These are phyloP conservation scores for Poecilia picta DNA, from an alignment of 2,797 vertebrate species.

Conservation along the genomic window DNA sequence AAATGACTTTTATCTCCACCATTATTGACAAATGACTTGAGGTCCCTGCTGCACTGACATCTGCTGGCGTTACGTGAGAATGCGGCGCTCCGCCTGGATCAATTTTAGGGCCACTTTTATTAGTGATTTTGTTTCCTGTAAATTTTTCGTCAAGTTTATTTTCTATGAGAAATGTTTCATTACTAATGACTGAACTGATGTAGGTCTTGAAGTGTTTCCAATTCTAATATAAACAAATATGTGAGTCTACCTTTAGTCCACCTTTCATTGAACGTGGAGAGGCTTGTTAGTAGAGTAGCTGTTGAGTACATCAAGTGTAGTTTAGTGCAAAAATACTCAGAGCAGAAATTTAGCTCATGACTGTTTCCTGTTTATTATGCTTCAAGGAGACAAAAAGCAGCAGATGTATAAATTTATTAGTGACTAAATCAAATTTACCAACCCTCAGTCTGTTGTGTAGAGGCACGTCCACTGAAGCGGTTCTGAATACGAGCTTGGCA, in stretches of 20 bases:
- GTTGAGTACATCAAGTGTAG: neutral
- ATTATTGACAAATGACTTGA: neutral
- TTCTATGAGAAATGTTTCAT: neutral
- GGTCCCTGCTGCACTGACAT: neutral
- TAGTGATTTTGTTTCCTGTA: neutral
- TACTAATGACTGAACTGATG: neutral
- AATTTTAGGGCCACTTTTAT: neutral
- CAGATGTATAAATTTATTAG: neutral
- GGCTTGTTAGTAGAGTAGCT: neutral
- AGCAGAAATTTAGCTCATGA: neutral
- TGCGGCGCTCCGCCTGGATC: neutral
- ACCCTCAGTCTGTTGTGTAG: neutral
- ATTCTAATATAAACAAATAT: neutral
- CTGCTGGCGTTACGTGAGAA: neutral
- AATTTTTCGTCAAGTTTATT: neutral
- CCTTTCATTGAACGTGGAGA: neutral
- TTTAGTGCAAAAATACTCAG: neutral
- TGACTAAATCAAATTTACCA: neutral
- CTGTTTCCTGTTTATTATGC: neutral
- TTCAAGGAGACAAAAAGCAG: neutral
- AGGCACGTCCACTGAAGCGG: neutral
- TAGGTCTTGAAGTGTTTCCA: neutral
- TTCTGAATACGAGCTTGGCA: neutral
- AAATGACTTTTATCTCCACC: neutral
- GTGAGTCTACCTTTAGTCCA: neutral